Evolutionary conservation across 2,113 vertebrate species (phyloP).

Genomic region (Rhea pennata): DNA sequence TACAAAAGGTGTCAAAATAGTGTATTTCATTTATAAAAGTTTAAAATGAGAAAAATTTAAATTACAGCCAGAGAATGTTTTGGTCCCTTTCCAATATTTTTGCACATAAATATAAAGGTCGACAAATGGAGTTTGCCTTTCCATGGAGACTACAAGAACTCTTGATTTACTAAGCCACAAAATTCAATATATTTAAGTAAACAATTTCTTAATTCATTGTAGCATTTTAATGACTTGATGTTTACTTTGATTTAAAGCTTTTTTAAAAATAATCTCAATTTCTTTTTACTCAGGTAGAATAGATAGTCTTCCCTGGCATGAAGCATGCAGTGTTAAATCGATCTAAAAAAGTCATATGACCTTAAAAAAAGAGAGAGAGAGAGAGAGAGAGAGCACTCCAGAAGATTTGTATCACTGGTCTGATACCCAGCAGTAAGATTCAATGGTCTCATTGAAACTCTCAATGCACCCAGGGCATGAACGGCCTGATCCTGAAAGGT

Average conservation of each 20-base stretch:
- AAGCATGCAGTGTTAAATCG: background rate
- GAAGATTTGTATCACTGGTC: background rate
- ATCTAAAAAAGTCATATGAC: background rate
- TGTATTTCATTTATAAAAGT: slow-evolving; percentile 11
- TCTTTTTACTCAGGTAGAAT: background rate
- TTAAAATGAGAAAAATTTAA: slow-evolving; percentile 19
- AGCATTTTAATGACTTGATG: slow-evolving; percentile 26
- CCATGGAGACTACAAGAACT: background rate
- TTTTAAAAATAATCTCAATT: background rate
- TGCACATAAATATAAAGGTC: slow-evolving; percentile 21
- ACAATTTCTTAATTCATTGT: slow-evolving; percentile 44
- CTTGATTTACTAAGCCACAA: slow-evolving; percentile 35
- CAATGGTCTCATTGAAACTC: background rate
- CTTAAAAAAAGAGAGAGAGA: background rate
- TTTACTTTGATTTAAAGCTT: slow-evolving; percentile 52
- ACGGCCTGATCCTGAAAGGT: background rate
- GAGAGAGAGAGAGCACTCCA: background rate
- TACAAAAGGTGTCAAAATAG: background rate
- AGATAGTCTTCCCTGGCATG: background rate
- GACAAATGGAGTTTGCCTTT: background rate
- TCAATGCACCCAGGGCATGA: background rate
- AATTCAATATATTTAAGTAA: slow-evolving; percentile 55
- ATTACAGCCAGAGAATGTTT: slow-evolving; percentile 18
- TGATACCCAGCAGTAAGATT: background rate
- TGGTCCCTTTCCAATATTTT: slow-evolving; percentile 37